Percentiles rank a stretch among this genome's conserved stretches.
These are phyloP conservation scores for Piezodorus guildinii DNA, from an alignment of 1,140 invertebrate genomes.

Conservation along the genomic window DNA sequence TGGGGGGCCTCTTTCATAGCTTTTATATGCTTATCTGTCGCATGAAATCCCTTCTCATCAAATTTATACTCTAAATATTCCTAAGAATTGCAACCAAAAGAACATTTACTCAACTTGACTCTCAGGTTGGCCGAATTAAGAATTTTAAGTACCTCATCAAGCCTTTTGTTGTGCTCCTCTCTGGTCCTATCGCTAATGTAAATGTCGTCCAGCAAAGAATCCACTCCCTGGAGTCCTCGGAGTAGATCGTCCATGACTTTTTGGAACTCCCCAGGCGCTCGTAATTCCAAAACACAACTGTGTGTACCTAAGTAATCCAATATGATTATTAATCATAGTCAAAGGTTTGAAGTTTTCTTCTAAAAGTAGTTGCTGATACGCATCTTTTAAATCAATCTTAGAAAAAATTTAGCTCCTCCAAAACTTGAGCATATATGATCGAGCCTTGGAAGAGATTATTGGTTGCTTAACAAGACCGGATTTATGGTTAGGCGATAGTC, in stretches of 20 bases:
- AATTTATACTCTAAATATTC: too few species aligned
- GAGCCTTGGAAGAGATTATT: background rate
- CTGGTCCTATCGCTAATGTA: background rate
- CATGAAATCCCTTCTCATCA: background rate
- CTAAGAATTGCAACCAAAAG: background rate
- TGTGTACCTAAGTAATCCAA: background rate
- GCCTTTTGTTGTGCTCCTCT: background rate
- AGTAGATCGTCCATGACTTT: conserved; percentile 10
- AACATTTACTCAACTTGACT: background rate
- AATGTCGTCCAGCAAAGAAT: conserved; percentile 19
- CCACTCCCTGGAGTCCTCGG: background rate
- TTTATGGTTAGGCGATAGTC: too few species aligned
- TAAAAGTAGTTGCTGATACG: conserved; percentile 9
- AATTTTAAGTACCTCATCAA: background rate
- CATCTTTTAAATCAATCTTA: conserved; percentile 12
- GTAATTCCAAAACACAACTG: conserved; percentile 15
- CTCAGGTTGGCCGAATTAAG: too few species aligned
- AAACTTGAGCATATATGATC: conserved; percentile 8
- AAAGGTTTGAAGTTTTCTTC: background rate
- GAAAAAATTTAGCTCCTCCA: background rate
- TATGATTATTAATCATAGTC: conserved; percentile 6
- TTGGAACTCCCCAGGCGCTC: background rate
- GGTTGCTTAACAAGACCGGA: too few species aligned
- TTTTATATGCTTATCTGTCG: too few species aligned
- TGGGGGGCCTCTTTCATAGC: too few species aligned